A percentile compares a stretch with the other conserved stretches of the same genome.
phyloP scores from a whole-genome alignment of 2,888 invertebrate species.

The Oegoconia quadripuncta region DNA sequence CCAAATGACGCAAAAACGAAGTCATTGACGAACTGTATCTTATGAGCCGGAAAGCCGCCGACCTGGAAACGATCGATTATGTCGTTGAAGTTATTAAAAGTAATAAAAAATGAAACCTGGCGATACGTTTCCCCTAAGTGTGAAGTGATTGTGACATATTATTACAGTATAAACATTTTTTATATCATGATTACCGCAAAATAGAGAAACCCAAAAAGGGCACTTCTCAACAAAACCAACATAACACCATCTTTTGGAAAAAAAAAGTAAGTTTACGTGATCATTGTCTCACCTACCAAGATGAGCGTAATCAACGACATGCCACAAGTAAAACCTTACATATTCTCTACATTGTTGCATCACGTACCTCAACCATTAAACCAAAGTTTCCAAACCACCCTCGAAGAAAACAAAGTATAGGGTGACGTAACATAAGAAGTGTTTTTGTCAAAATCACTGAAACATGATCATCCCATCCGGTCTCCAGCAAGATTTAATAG shows the following conservation, averaged over 20 bases:
- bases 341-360: neutral
- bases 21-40: conserved; percentile 48
- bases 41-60: conserved; percentile 43
- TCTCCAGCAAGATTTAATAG: conserved; percentile 64
- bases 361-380: neutral
- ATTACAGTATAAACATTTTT: no score
- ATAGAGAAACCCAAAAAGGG: no score
- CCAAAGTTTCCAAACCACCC: conserved; percentile 11
- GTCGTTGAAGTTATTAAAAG: conserved; percentile 35
- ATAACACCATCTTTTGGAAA: no score
- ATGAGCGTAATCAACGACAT: no score
- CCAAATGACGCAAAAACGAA: conserved; percentile 59
- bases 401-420: conserved; percentile 43
- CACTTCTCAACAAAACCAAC: no score
- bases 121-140: no score
- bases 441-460: conserved; percentile 67
- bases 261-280: no score
- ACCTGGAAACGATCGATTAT: conserved; percentile 34
- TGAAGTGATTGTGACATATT: no score
- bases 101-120: conserved; percentile 9
- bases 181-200: no score
- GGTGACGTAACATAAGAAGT: conserved; percentile 61
- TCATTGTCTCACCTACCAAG: no score
- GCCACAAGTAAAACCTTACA: neutral
- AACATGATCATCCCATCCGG: conserved; percentile 70